Percentiles rank a stretch among this genome's conserved stretches.
phyloP scores from a whole-genome alignment of 2,797 vertebrate genomes.

The Florisuga fusca region DNA sequence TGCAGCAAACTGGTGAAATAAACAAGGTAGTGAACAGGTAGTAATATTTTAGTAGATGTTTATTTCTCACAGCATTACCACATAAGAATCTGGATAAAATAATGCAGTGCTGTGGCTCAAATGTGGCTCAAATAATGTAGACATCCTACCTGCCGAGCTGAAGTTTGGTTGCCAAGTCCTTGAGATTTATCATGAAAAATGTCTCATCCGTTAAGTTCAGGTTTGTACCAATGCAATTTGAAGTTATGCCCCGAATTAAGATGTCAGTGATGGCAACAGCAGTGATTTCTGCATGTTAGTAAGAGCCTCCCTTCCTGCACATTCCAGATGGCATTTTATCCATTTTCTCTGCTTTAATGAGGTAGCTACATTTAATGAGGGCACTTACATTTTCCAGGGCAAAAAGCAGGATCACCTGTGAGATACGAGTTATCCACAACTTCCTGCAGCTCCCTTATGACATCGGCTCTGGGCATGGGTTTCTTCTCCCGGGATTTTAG shows the following conservation, averaged over 20 bases:
- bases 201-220: neutral
- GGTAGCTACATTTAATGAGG: neutral
- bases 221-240: neutral
- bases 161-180: neutral
- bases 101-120: neutral
- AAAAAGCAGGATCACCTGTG: neutral
- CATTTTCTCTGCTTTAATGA: neutral
- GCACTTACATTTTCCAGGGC: neutral
- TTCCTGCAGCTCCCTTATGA: neutral
- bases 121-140: neutral
- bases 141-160: neutral
- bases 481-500: neutral
- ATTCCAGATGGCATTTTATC: neutral
- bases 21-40: neutral
- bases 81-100: neutral
- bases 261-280: neutral
- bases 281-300: neutral
- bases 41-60: neutral
- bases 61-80: neutral
- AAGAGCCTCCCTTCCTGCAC: neutral
- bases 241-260: neutral
- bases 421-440: rapidly evolving
- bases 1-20: neutral
- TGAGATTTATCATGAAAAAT: neutral
- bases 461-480: rapidly evolving